phyloP scores from a whole-genome alignment of 2,888 invertebrate genomes.

The Lathronympha strigana region DNA sequence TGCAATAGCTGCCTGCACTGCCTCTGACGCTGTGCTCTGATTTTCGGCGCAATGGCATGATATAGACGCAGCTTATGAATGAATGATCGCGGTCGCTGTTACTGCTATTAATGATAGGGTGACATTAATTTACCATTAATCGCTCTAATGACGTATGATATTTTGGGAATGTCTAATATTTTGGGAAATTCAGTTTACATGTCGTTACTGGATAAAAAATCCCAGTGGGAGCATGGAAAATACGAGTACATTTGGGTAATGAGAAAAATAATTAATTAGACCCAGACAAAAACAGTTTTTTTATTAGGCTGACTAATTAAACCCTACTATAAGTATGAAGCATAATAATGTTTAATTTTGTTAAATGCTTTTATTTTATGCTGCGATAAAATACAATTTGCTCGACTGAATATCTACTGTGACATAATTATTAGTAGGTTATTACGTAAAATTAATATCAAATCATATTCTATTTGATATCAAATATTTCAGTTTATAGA shows the following conservation, averaged over 20 bases:
- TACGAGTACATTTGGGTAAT: neutral
- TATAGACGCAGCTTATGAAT: slow-evolving; percentile 11
- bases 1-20: slow-evolving; percentile 65
- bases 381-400: slow-evolving; percentile 7
- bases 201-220: slow-evolving; percentile 1
- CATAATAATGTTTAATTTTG: too few relatives aligned
- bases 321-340: neutral
- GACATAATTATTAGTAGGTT: slow-evolving; percentile 21
- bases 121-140: slow-evolving; percentile 12
- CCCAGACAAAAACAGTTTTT: neutral
- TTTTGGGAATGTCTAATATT: neutral
- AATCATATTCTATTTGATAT: too few relatives aligned
- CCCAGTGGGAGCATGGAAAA: neutral
- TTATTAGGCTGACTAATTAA: neutral
- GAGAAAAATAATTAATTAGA: neutral
- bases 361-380: slow-evolving; percentile 3
- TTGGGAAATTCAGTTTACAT: neutral
- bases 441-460: too few relatives aligned
- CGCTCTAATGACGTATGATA: neutral
- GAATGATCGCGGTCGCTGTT: slow-evolving; percentile 10
- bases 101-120: neutral
- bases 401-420: neutral
- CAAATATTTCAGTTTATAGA: too few relatives aligned
- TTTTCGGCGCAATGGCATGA: slow-evolving; percentile 55
- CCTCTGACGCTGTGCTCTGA: slow-evolving; percentile 61